phyloP scores from a whole-genome alignment of 1,140 invertebrate species.

The Microplitis demolitor region DNA sequence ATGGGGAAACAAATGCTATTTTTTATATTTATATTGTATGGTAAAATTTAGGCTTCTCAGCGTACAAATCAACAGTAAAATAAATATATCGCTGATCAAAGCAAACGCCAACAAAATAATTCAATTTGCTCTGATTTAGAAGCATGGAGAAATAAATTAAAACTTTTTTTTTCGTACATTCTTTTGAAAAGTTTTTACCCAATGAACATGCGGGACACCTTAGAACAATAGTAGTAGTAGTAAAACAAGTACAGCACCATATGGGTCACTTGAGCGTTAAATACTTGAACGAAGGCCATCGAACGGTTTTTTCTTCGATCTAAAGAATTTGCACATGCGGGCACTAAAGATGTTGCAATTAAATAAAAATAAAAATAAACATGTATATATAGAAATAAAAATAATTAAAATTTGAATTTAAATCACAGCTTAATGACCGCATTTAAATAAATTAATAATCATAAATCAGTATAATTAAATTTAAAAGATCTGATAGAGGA shows the following conservation, averaged over 20 bases:
- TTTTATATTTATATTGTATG: not conserved
- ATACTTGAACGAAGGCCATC: constrained; percentile 6
- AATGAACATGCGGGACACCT: constrained; percentile 15
- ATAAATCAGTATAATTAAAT: not conserved
- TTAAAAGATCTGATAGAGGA: not conserved
- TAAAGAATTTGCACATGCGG: constrained; percentile 16
- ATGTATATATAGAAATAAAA: not conserved
- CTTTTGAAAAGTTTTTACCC: not conserved
- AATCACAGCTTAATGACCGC: not conserved
- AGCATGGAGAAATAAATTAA: too few species aligned
- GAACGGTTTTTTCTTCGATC: constrained; percentile 7
- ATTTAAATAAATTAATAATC: not conserved
- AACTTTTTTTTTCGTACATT: too few species aligned
- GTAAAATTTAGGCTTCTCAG: too few species aligned
- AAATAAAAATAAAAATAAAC: not conserved
- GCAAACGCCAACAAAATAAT: too few species aligned
- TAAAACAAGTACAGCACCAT: not conserved
- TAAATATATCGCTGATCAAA: too few species aligned
- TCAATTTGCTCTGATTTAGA: too few species aligned
- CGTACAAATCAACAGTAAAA: too few species aligned
- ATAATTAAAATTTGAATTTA: not conserved
- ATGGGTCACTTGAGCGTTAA: constrained; percentile 19
- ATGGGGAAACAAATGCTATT: not conserved
- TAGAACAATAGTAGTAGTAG: constrained; percentile 1
- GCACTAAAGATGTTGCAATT: not conserved